phyloP scores from a whole-genome alignment of 2,888 invertebrate genomes.

The Campopleginae sp. region DNA sequence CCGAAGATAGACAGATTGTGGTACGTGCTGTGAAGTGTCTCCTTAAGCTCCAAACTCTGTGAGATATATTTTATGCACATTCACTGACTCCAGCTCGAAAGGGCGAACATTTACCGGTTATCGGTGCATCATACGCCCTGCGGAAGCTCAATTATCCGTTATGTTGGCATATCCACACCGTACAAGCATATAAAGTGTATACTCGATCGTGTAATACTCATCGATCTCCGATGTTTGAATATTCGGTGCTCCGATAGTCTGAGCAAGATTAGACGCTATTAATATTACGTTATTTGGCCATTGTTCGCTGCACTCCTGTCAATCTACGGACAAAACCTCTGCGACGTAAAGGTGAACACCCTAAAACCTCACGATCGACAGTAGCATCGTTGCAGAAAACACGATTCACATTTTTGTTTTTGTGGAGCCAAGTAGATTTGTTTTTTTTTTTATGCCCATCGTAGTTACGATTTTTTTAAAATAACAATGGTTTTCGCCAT shows the following conservation, averaged over 20 bases:
- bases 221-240: slow-evolving; percentile 28
- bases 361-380: background rate
- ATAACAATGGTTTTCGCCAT: too few species aligned
- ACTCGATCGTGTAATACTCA: slow-evolving; percentile 26
- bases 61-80: background rate
- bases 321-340: background rate
- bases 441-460: too few species aligned
- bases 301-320: slow-evolving; percentile 11
- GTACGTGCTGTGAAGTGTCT: slow-evolving; percentile 16
- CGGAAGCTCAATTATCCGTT: background rate
- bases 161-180: background rate
- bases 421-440: too few species aligned
- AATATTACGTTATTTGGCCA: slow-evolving; percentile 47
- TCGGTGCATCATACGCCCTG: background rate
- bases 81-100: background rate
- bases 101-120: background rate
- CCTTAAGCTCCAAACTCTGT: slow-evolving; percentile 25
- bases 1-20: slow-evolving; percentile 40
- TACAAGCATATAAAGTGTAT: background rate
- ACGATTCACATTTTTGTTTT: background rate
- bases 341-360: background rate
- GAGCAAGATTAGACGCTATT: slow-evolving; percentile 58
- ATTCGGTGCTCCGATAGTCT: background rate
- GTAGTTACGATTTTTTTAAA: too few species aligned
- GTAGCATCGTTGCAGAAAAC: background rate